phyloP scores from a whole-genome alignment of 1,140 invertebrate species.

The Subanguina moxae region DNA sequence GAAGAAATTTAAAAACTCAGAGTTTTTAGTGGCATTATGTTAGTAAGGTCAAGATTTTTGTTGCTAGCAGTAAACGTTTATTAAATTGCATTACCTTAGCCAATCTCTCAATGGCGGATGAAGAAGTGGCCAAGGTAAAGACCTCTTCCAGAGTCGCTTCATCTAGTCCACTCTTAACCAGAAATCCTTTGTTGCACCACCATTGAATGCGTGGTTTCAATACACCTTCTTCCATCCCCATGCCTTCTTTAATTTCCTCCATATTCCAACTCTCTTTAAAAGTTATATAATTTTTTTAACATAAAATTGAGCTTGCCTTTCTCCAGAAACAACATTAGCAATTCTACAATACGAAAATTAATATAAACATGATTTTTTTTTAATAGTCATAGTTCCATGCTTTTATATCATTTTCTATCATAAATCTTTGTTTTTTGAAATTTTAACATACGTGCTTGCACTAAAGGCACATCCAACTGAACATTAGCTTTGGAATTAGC shows the following conservation, averaged over 20 bases:
- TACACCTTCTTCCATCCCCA: constrained; percentile 67
- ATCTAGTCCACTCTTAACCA: constrained; percentile 76
- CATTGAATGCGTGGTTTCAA: constrained; percentile 76
- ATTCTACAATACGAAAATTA: too few species aligned
- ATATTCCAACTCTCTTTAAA: constrained; percentile 32
- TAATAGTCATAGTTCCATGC: too few species aligned
- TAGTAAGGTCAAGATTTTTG: too few species aligned
- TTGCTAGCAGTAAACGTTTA: constrained; percentile 12
- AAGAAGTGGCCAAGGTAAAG: background rate
- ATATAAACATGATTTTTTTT: too few species aligned
- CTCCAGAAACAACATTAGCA: constrained; percentile 88
- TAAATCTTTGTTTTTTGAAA: too few species aligned
- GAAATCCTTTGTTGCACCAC: constrained; percentile 79
- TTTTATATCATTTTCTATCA: too few species aligned
- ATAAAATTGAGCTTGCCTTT: constrained; percentile 66
- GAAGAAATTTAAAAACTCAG: too few species aligned
- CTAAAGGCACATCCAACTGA: constrained; percentile 79
- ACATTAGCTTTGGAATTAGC: constrained; percentile 78
- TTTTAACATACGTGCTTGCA: too few species aligned
- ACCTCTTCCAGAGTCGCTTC: constrained; percentile 74
- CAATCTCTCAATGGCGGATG: constrained; percentile 20
- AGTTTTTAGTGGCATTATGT: too few species aligned
- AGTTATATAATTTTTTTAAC: constrained; percentile 15
- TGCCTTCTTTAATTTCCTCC: constrained; percentile 16
- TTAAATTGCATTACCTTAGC: constrained; percentile 9